Evolutionary conservation across 2,113 vertebrate genomes (phyloP), one percentile per base, ranked within the genome.

Genomic region (Recurvirostra avosetta): DNA sequence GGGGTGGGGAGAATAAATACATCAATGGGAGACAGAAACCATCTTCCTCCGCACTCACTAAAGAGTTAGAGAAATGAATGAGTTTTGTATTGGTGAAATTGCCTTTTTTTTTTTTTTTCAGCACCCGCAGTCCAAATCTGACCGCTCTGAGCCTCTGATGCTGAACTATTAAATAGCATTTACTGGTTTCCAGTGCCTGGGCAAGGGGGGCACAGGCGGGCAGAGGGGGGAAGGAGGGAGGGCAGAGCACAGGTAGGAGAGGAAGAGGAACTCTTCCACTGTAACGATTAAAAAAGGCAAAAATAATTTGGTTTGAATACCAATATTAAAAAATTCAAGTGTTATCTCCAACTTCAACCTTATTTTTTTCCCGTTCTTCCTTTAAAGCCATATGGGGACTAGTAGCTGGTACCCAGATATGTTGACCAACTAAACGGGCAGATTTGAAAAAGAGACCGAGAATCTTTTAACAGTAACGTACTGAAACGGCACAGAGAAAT

Each of bases 221-320:
- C 8, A 40, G 5, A 45, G 2, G 4, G 45, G 36, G 3, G 2
- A 19, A 7, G 2, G 5, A 40, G 36, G 3, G 2, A 20, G 7
- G 3, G 6, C 32, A 91, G 22, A 32, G 26, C 47, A 59, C 4
- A 16, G 3, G 23, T 4, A 80, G 15, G 12, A 67, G 23, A 53
- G 3, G 2, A 73, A 29, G 6, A 52, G 2, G 15, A 77, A 43
- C 4, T 58, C 72, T 21, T 73, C 36, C 14, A 30, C 0, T 58
- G 2, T 26, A 53, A 36, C 10, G 2, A 56, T 20, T n/a, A 32
- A 80, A 76, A 38, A 5, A 7, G 9, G 43, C 11, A 76, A 84
- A 83, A 84, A 80, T 29, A 55, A 62, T 26, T 6, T 15, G 12
- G 16, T 76, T 52, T 36, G 53, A 63, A 73, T 8, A 62, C 2